Evolutionary conservation across 2,888 invertebrate species (phyloP).

Genomic region (Clitarchus hookeri): DNA sequence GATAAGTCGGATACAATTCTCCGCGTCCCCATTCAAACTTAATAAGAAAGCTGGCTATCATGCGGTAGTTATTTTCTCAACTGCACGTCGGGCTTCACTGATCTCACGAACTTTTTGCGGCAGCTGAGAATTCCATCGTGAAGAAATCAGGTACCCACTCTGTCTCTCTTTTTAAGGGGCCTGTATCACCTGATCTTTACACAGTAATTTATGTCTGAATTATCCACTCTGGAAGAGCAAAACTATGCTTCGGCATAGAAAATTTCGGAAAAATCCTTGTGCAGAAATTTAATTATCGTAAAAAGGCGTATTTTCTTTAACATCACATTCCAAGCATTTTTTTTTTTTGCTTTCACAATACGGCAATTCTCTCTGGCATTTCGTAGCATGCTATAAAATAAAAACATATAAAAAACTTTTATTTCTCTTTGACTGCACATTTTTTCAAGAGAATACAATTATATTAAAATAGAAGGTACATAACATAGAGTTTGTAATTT

Average conservation of each 20-base stretch:
- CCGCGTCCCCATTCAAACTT: slow-evolving; percentile 14
- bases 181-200: background rate
- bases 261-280: background rate
- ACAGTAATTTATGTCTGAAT: background rate
- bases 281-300: too few species aligned
- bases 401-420: too few species aligned
- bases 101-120: background rate
- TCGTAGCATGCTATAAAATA: too few species aligned
- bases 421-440: too few species aligned
- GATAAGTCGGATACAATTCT: background rate
- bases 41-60: slow-evolving; percentile 14
- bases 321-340: too few species aligned
- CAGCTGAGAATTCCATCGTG: background rate
- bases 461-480: too few species aligned
- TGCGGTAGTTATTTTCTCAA: background rate
- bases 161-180: background rate
- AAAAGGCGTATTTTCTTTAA: too few species aligned
- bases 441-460: too few species aligned
- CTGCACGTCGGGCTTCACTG: slow-evolving; percentile 14
- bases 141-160: background rate
- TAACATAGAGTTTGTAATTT: too few species aligned
- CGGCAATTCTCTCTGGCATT: too few species aligned
- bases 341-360: too few species aligned
- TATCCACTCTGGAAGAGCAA: background rate
- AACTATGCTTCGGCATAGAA: background rate